phyloP scores from a whole-genome alignment of 2,113 vertebrate species.

The Callipepla californica region DNA sequence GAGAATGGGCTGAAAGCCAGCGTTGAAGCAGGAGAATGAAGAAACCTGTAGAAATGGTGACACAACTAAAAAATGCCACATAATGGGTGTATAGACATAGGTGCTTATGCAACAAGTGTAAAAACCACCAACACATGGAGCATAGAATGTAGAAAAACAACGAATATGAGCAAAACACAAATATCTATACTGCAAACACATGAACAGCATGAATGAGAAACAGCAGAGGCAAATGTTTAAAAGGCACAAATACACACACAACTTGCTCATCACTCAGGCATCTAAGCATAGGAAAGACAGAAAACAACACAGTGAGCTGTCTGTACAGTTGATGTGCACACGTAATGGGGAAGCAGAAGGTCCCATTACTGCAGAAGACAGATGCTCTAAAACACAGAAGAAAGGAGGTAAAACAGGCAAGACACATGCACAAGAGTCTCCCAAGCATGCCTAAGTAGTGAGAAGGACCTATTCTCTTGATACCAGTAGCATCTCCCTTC shows the following conservation, averaged over 20 bases:
- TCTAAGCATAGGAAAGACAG: not conserved
- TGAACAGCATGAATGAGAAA: not conserved
- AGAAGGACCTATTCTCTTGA: not conserved
- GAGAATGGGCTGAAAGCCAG: conserved; percentile 13
- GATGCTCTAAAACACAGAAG: not conserved
- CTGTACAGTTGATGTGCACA: not conserved
- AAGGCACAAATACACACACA: not conserved
- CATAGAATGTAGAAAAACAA: not conserved
- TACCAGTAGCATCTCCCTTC: not conserved
- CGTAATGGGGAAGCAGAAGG: not conserved
- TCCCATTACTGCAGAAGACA: not conserved
- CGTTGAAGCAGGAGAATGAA: not conserved
- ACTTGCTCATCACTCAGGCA: not conserved
- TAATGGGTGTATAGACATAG: not conserved
- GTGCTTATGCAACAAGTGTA: not conserved
- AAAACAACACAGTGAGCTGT: not conserved
- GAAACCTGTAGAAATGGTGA: not conserved
- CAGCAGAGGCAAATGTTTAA: conserved; percentile 1
- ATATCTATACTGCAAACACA: not conserved
- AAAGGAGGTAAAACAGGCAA: not conserved
- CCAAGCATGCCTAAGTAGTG: not conserved
- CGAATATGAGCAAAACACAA: not conserved
- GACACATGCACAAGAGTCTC: not conserved
- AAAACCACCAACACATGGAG: not conserved
- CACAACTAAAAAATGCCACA: not conserved